These are phyloP conservation scores for Chondrosia reniformis DNA, from an alignment of 37 sponge, comb jelly and placozoan species.

Conservation along the genomic window DNA sequence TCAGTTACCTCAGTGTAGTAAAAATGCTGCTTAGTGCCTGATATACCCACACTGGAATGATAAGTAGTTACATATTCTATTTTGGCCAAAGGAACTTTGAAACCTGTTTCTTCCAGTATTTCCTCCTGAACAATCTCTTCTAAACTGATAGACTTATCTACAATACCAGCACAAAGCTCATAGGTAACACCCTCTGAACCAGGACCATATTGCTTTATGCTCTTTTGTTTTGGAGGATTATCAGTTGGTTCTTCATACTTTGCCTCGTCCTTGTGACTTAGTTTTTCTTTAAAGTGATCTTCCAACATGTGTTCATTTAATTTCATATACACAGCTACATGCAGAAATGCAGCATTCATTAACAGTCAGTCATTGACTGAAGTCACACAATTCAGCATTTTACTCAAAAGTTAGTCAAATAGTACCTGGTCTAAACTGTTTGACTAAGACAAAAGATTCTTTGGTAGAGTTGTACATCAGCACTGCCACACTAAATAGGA, in stretches of 20 bases:
- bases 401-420: neutral
- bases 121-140: conserved; percentile 85
- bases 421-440: conserved; percentile 95
- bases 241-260: no score
- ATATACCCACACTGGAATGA: conserved; percentile 64
- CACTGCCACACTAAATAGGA: conserved; percentile 64
- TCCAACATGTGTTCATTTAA: conserved; percentile 38
- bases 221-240: neutral
- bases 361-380: neutral
- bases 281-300: conserved; percentile 30
- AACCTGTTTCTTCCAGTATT: conserved; percentile 82
- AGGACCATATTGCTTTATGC: conserved; percentile 31
- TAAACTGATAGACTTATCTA: conserved; percentile 69
- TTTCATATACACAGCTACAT: conserved; percentile 71
- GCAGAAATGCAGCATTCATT: no score
- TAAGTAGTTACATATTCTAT: conserved; percentile 49
- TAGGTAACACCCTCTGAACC: conserved; percentile 65
- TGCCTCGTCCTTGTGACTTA: conserved; percentile 44
- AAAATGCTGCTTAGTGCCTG: conserved; percentile 55
- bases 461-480: conserved; percentile 79
- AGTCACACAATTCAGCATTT: neutral
- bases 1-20: conserved; percentile 91
- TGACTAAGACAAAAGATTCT: conserved; percentile 71
- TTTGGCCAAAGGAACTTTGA: conserved; percentile 62
- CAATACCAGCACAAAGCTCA: conserved; percentile 93